Evolutionary conservation across 2,888 invertebrate genomes (phyloP).

Genomic region (Aquatica leii): DNA sequence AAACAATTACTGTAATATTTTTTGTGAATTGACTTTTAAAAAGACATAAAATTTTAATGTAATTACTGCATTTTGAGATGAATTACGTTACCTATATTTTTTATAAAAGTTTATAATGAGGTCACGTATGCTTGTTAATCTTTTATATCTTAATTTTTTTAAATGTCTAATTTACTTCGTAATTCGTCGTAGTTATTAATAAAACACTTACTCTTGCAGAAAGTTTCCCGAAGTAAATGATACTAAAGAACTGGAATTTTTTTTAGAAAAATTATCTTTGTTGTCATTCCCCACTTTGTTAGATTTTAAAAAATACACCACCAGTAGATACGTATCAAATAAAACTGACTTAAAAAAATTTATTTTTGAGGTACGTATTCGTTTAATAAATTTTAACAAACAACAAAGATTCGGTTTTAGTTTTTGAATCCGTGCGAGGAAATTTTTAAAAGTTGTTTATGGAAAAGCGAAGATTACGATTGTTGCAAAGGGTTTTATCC

Average conservation of each 20-base stretch:
- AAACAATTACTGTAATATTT: too few relatives aligned
- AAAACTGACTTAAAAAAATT: conserved; percentile 45
- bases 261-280: conserved; percentile 58
- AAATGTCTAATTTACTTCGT: too few relatives aligned
- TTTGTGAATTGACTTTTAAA: too few relatives aligned
- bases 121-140: too few relatives aligned
- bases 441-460: conserved; percentile 69
- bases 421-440: conserved; percentile 69
- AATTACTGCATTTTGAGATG: too few relatives aligned
- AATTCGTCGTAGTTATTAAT: too few relatives aligned
- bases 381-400: too few relatives aligned
- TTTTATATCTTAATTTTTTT: not conserved
- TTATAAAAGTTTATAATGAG: too few relatives aligned
- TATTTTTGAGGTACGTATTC: conserved; percentile 51
- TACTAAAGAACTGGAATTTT: conserved; percentile 49
- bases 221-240: conserved; percentile 24
- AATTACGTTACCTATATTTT: too few relatives aligned
- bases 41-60: too few relatives aligned
- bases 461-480: conserved; percentile 71
- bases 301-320: conserved; percentile 43
- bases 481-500: conserved; percentile 74
- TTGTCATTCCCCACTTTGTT: conserved; percentile 59
- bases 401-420: conserved; percentile 60
- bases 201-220: too few relatives aligned
- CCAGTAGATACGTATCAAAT: conserved; percentile 43